A percentile compares a stretch with the other conserved stretches of the same genome.
Conservation (phyloP, 1,140 invertebrate species). For the Helicoverpa zea region DNA sequence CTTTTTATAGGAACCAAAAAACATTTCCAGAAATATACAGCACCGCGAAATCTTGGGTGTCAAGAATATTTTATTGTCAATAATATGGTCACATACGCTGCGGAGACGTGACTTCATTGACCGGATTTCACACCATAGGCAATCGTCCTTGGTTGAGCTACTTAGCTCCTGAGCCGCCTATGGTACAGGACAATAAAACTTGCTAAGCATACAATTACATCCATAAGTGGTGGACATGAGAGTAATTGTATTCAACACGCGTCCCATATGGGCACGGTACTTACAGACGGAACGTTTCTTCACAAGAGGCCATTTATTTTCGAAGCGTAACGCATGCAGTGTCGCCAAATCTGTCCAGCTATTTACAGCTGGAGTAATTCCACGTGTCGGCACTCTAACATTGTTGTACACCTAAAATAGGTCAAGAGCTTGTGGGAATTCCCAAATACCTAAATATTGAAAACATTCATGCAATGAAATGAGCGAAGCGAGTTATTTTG, state of each 20-base stretch:
- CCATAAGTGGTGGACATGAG: conserved; percentile 60
- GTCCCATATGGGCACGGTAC: conserved; percentile 50
- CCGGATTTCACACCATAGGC: conserved; percentile 58
- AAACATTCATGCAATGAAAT: conserved; percentile 44
- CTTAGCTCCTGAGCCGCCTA: conserved; percentile 61
- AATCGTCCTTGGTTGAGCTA: conserved; percentile 69
- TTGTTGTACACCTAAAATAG: conserved; percentile 60
- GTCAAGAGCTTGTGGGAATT: conserved; percentile 48
- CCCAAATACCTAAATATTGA: conserved; percentile 46
- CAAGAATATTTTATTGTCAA: conserved; percentile 44
- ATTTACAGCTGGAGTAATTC: conserved; percentile 45
- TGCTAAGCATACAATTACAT: conserved; percentile 58
- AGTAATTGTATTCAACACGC: conserved; percentile 70
- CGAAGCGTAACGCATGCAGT: conserved; percentile 25
- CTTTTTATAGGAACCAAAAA: conserved; percentile 74
- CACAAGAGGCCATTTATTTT: conserved; percentile 41
- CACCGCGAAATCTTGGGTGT: conserved; percentile 53
- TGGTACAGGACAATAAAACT: conserved; percentile 68
- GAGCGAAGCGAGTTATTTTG: conserved; percentile 18
- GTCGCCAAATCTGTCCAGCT: conserved; percentile 37
- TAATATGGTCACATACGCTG: conserved; percentile 45
- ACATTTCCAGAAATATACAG: conserved; percentile 69
- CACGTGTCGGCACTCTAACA: conserved; percentile 55
- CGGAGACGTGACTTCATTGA: conserved; percentile 60
- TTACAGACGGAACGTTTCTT: conserved; percentile 40